These are phyloP conservation scores for Drosophila bipectinata DNA, from an alignment of 1,140 invertebrate genomes.

Conservation along the genomic window DNA sequence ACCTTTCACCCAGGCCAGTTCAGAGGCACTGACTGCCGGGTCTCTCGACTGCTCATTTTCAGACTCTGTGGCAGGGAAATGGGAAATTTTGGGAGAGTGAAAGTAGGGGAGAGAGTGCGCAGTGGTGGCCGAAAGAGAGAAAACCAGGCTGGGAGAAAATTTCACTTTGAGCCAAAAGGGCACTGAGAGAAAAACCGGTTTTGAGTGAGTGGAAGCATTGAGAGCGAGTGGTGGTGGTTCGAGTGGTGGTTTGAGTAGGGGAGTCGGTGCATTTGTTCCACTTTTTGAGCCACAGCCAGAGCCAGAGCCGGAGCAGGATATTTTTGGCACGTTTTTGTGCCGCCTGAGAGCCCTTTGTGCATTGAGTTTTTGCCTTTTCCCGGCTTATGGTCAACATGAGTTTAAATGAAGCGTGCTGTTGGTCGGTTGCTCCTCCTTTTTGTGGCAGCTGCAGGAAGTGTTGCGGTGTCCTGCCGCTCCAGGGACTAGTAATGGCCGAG, in stretches of 20 bases:
- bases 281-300: constrained; percentile 56
- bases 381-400: constrained; percentile 53
- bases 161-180: constrained; percentile 19
- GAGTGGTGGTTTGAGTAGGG: constrained; percentile 11
- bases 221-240: no score
- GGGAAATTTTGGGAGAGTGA: constrained; percentile 3
- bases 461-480: constrained; percentile 52
- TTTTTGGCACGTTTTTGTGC: constrained; percentile 55
- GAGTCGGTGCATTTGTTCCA: constrained; percentile 61
- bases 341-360: constrained; percentile 50
- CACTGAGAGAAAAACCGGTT: constrained; percentile 19
- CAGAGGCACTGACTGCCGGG: constrained; percentile 40
- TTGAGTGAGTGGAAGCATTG: constrained; percentile 15
- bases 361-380: constrained; percentile 57
- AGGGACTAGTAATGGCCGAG: constrained; percentile 68
- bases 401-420: constrained; percentile 60
- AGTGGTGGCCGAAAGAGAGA: background rate
- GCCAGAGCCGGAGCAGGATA: constrained; percentile 44
- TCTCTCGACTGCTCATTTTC: constrained; percentile 34
- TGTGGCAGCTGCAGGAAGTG: constrained; percentile 53
- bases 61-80: constrained; percentile 9
- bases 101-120: constrained; percentile 2
- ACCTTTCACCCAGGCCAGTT: constrained; percentile 48
- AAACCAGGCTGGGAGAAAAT: constrained; percentile 14
- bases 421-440: constrained; percentile 6